phyloP scores from a whole-genome alignment of 64 coral and sea anemone species.

The Montipora sp. region DNA sequence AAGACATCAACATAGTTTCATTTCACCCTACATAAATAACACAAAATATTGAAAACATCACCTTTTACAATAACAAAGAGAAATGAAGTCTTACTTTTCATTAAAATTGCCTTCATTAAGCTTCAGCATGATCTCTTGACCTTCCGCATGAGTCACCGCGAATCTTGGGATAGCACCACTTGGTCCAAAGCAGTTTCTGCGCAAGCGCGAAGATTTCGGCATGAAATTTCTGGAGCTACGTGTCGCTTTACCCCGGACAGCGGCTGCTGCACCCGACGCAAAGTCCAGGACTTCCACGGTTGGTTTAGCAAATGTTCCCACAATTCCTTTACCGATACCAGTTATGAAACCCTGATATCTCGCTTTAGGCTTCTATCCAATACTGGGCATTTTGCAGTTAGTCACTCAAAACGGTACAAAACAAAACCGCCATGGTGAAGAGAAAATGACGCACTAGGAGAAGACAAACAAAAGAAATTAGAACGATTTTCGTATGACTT shows the following conservation, averaged over 20 bases:
- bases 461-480: too few species aligned
- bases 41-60: too few species aligned
- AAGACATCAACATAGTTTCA: too few species aligned
- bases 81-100: slow-evolving; percentile 70
- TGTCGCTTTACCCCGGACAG: slow-evolving; percentile 86
- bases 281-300: slow-evolving; percentile 94
- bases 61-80: too few species aligned
- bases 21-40: too few species aligned
- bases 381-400: too few species aligned
- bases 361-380: too few species aligned
- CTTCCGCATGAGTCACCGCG: slow-evolving; percentile 85
- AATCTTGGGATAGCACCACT: slow-evolving; percentile 85
- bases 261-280: slow-evolving; percentile 89
- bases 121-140: slow-evolving; percentile 94
- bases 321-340: slow-evolving; percentile 91
- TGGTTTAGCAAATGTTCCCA: slow-evolving; percentile 95
- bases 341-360: slow-evolving; percentile 79
- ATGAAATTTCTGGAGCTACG: slow-evolving; percentile 80
- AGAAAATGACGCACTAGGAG: too few species aligned
- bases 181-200: slow-evolving; percentile 93
- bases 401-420: too few species aligned
- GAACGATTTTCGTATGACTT: too few species aligned
- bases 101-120: slow-evolving; percentile 88
- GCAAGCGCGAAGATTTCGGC: slow-evolving; percentile 81
- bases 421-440: too few species aligned